Base-by-base conservation (phyloP, 2,888 invertebrate species). In the Leptopilina syphax region DNA sequence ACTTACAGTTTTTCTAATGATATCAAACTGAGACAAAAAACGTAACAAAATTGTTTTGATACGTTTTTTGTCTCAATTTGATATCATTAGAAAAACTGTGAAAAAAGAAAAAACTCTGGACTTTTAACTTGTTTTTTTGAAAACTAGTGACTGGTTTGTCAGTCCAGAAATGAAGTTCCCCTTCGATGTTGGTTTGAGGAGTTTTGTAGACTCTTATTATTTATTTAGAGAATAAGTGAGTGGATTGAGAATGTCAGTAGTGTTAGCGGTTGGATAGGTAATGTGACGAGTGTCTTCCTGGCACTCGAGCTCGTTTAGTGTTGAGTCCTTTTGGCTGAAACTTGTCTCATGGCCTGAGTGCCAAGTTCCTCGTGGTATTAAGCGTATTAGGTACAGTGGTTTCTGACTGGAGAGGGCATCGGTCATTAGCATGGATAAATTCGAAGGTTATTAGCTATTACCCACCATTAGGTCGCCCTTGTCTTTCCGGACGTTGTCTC, bases 361-460 rank as follows among this genome's bases (percentile, higher is more conserved):
- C 86, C 88, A 89, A 90, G 90, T 90, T 90, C 84, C 86, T 80
- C 77, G 44, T 83, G 83, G 88, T 86, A 88, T 88, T 87, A 87
- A 88, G 86, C 88, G 87, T 88, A 88, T 90, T 90, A 89, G 87
- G 86, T 86, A 89, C 86, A 87, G 87, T 86, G 86, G 88, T 86
- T 86, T 85, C 86, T 83, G 84, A 83, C 85, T 85, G 77, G 85
- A 81, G 83, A 86, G 85, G 83, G 85, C 85, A 88, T 88, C 87
- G 90, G 89, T 89, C 89, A 91, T 90, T 91, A 90, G 89, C 87
- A 85, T 85, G 86, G 86, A 90, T 89, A 88, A 89, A 91, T 90
- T 90, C 88, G 88, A 86, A 87, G 87, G 88, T 91, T 90, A 91
- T 90, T 90, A 90, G 88, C 88, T 87, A 89, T 90, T 89, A 90